Evolutionary conservation across 2,888 invertebrate genomes (phyloP), one percentile per base, ranked within the genome.

Genomic region (Diloba caeruleocephala): DNA sequence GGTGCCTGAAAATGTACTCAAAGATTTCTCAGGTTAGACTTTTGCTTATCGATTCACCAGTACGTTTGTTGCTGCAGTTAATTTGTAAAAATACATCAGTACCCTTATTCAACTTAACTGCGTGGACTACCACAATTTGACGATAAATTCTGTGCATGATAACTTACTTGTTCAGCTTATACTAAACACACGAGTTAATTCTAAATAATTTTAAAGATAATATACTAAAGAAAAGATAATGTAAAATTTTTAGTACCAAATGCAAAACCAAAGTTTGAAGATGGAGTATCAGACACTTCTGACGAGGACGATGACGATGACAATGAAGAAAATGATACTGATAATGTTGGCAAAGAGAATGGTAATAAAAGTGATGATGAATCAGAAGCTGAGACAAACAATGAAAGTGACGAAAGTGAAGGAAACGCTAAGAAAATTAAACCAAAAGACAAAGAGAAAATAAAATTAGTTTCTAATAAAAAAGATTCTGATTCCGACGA

Each of bases 201-300:
- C n/a, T n/a, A n/a, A n/a, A n/a, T n/a, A n/a, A n/a, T n/a, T n/a
- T n/a, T n/a, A n/a, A n/a, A n/a, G n/a, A n/a, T n/a, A n/a, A n/a
- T n/a, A n/a, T n/a, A n/a, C n/a, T n/a, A n/a, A n/a, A n/a, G n/a
- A n/a, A n/a, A n/a, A 21, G 9, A 26, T 19, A 5, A 12, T 32
- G 0, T 39, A 37, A 33, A 26, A 3, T 41, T 74, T 85, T 51
- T 64, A 93, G 92, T 92, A 17, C 92, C 92, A 32, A 92, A 91
- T 33, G 76, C 87, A 1, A 89, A 88, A 65, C 84, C 84, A 3
- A 87, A 89, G 59, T 91, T 85, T 28, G 79, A 92, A 13, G 91
- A 90, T 50, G 91, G 90, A 0, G 72, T 92, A 61, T 90, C 92
- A 1, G 92, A 91, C 49, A 87, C 87, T 28, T 90, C 89, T 37